Conservation (phyloP, 1,140 invertebrate species). For the Vanessa tameamea region DNA sequence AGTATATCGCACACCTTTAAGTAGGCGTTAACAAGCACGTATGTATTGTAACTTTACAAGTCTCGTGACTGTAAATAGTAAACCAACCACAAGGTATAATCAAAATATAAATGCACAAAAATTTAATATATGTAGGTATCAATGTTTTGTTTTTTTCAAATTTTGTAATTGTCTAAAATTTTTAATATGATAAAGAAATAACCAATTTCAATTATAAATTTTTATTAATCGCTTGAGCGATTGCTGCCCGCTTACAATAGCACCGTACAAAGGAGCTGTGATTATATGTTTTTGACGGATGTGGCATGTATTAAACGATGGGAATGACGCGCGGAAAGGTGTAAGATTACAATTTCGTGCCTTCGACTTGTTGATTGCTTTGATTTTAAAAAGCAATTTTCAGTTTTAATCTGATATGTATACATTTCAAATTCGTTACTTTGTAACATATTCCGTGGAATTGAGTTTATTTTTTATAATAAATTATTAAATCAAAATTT, state of each 20-base stretch:
- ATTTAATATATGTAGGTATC: too few relatives aligned
- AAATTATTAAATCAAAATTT: too few relatives aligned
- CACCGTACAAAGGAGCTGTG: slow-evolving; percentile 20
- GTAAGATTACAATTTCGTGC: slow-evolving; percentile 49
- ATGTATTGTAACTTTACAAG: too few relatives aligned
- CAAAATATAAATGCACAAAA: too few relatives aligned
- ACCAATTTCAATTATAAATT: too few relatives aligned
- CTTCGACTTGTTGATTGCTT: slow-evolving; percentile 34
- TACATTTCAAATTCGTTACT: slow-evolving; percentile 3
- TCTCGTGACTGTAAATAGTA: too few relatives aligned
- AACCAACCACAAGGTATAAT: too few relatives aligned
- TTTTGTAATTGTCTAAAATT: too few relatives aligned
- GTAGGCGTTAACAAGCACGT: too few relatives aligned
- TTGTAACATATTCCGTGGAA: neutral
- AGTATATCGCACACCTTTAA: too few relatives aligned
- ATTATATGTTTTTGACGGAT: slow-evolving; percentile 45
- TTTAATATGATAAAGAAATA: too few relatives aligned
- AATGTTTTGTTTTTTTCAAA: too few relatives aligned
- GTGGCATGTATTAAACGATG: slow-evolving; percentile 42
- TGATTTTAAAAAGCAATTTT: slow-evolving; percentile 17
- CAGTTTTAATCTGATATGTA: neutral
- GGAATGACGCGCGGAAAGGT: slow-evolving; percentile 48
- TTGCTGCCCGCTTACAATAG: slow-evolving; percentile 28
- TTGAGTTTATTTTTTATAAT: neutral
- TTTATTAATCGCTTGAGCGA: slow-evolving; percentile 5